Evolutionary conservation across 2,113 vertebrate species (phyloP).

Genomic region (Sander vitreus): DNA sequence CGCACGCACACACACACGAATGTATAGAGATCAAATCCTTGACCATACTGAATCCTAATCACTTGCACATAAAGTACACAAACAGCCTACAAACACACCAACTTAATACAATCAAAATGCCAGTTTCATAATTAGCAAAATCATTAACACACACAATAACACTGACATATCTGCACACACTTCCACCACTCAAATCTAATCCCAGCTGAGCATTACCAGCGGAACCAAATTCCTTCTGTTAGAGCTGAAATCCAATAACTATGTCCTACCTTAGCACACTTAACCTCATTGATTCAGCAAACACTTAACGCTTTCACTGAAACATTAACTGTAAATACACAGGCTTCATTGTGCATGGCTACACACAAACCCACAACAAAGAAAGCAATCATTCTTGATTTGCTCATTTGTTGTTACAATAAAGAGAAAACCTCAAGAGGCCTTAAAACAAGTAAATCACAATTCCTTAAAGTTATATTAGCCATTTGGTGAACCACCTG

Average conservation of each 20-base stretch:
- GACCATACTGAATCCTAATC: constrained; percentile 8
- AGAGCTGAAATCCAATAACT: constrained; percentile 39
- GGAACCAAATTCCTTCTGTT: constrained; percentile 42
- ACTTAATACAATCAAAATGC: constrained; percentile 13
- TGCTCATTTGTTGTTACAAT: background rate
- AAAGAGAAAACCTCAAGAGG: background rate
- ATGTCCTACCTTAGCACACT: constrained; percentile 30
- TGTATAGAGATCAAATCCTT: background rate
- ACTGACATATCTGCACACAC: constrained; percentile 8
- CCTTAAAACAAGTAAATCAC: background rate
- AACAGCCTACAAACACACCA: background rate
- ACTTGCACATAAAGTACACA: constrained; percentile 1
- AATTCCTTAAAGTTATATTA: background rate
- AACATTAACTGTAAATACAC: constrained; percentile 17
- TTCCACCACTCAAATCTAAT: constrained; percentile 39
- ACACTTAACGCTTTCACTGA: background rate
- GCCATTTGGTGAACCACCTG: background rate
- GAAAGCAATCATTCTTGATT: background rate
- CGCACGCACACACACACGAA: background rate
- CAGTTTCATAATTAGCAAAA: constrained; percentile 17
- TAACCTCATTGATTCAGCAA: constrained; percentile 33
- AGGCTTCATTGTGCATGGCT: background rate
- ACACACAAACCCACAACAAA: background rate
- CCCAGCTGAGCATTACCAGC: constrained; percentile 24
- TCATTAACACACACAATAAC: constrained; percentile 18